Conservation (phyloP, 2,113 vertebrate species). For the Elgaria multicarinata region DNA sequence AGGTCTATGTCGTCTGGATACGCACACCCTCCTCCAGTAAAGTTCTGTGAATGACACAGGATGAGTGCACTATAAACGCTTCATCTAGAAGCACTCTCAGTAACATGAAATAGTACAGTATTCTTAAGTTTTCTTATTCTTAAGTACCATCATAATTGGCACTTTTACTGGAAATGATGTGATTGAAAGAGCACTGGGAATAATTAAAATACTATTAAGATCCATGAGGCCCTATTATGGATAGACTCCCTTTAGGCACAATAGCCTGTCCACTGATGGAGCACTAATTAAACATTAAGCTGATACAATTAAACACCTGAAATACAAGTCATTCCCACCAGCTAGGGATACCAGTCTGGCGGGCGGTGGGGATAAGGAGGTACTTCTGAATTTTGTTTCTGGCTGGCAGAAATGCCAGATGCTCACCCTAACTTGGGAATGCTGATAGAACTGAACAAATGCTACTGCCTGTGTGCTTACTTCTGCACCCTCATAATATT, state of each 20-base stretch:
- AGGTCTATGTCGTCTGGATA: too few relatives aligned
- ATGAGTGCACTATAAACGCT: too few relatives aligned
- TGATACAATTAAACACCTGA: neutral
- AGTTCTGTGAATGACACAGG: too few relatives aligned
- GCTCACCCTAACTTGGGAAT: neutral
- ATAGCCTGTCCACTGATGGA: neutral
- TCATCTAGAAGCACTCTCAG: neutral
- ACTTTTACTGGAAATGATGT: neutral
- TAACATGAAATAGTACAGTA: accelerated
- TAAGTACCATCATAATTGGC: neutral
- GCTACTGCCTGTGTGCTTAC: neutral
- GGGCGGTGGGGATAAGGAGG: neutral
- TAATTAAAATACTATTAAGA: neutral
- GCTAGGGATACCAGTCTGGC: neutral
- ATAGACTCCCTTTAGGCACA: neutral
- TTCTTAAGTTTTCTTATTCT: neutral
- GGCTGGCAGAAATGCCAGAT: neutral
- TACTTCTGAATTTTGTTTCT: neutral
- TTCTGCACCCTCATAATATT: neutral
- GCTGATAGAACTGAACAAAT: neutral
- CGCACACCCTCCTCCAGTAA: too few relatives aligned
- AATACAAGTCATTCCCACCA: neutral
- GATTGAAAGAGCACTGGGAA: neutral
- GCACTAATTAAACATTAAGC: neutral
- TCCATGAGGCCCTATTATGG: neutral